A percentile compares a stretch with the other conserved stretches of the same genome.
Conservation (phyloP, 1,140 invertebrate species). For the Psix sp. region DNA sequence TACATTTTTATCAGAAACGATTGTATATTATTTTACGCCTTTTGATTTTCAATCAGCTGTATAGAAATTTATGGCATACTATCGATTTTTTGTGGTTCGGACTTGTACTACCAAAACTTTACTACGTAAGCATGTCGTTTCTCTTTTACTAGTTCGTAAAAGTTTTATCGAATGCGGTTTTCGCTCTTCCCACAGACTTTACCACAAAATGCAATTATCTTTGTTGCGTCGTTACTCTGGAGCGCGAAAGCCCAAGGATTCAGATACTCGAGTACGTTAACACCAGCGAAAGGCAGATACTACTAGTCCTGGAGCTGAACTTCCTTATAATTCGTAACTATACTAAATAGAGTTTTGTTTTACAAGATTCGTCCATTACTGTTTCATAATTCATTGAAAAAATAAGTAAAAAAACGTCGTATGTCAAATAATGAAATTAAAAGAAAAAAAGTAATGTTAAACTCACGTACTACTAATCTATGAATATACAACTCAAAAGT, state of each 20-base stretch:
- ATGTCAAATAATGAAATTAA: too few relatives aligned
- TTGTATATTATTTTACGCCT: too few relatives aligned
- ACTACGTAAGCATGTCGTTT: slow-evolving; percentile 36
- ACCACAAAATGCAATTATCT: slow-evolving; percentile 68
- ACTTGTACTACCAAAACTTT: slow-evolving; percentile 33
- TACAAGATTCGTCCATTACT: slow-evolving; percentile 74
- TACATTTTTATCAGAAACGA: too few relatives aligned
- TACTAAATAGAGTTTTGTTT: slow-evolving; percentile 68
- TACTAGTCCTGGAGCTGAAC: slow-evolving; percentile 50
- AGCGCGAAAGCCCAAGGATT: slow-evolving; percentile 51
- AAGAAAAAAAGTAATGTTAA: too few relatives aligned
- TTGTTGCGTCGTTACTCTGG: slow-evolving; percentile 59
- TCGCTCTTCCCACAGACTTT: slow-evolving; percentile 52
- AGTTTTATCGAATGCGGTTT: slow-evolving; percentile 69
- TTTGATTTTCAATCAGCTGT: slow-evolving; percentile 42
- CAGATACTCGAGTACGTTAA: slow-evolving; percentile 47
- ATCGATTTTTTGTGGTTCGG: slow-evolving; percentile 40
- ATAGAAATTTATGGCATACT: slow-evolving; percentile 37
- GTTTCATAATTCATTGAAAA: slow-evolving; percentile 52
- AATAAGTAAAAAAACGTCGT: slow-evolving; percentile 22
- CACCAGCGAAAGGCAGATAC: slow-evolving; percentile 41
- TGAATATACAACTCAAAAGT: too few relatives aligned
- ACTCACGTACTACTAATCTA: too few relatives aligned
- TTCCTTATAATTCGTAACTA: slow-evolving; percentile 67
- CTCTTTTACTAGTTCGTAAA: slow-evolving; percentile 59